Evolutionary conservation across 2,113 vertebrate species (phyloP).

Genomic region (Halichoeres trimaculatus): DNA sequence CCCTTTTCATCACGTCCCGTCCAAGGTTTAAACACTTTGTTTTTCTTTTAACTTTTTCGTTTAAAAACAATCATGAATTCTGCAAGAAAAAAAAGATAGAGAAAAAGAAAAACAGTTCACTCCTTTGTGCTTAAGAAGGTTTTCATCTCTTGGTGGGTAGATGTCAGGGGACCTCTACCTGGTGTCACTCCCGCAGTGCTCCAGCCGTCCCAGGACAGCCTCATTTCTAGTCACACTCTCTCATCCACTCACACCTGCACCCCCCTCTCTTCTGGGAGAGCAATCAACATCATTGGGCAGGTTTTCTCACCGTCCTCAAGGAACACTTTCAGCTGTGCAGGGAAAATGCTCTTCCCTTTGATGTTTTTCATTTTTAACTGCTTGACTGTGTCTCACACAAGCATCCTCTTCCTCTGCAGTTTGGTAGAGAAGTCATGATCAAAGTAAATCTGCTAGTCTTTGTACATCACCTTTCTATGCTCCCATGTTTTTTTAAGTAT

Average conservation of each 20-base stretch:
- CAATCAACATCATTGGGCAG: background rate
- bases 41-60: too few species aligned
- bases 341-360: background rate
- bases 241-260: background rate
- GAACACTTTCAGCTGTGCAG: conserved; percentile 2
- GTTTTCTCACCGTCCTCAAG: conserved; percentile 1
- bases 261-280: background rate
- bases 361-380: conserved; percentile 16
- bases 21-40: too few species aligned
- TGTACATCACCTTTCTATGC: background rate
- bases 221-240: background rate
- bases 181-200: background rate
- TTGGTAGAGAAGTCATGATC: conserved; percentile 21
- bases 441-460: background rate
- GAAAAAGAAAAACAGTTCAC: too few species aligned
- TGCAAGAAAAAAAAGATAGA: too few species aligned
- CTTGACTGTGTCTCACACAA: background rate
- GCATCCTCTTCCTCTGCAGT: background rate
- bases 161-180: too few species aligned
- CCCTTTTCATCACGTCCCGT: too few species aligned
- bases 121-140: too few species aligned
- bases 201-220: background rate
- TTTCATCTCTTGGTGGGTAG: too few species aligned
- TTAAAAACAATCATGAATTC: too few species aligned
- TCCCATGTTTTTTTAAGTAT: conserved; percentile 12